These are phyloP conservation scores for Jaculus jaculus DNA, from an alignment of 2,113 vertebrate species.

Conservation along the genomic window DNA sequence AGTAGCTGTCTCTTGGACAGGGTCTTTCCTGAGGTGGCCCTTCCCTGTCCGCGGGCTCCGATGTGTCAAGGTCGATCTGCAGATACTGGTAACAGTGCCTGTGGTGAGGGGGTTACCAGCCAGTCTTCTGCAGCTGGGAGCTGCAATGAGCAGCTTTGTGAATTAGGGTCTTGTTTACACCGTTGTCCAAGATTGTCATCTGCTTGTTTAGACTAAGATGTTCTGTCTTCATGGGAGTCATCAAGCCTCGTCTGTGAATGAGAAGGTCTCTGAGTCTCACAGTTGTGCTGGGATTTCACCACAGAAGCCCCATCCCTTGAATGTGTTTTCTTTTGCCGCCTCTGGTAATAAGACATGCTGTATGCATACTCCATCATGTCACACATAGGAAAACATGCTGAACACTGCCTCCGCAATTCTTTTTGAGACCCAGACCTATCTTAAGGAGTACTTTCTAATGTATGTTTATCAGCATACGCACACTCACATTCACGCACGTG, in stretches of 20 bases:
- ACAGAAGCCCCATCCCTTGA: not conserved
- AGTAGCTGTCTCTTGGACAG: not conserved
- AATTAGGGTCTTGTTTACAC: constrained; percentile 75
- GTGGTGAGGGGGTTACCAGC: not conserved
- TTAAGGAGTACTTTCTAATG: not conserved
- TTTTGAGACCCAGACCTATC: not conserved
- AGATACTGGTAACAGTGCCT: not conserved
- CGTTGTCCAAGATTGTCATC: constrained; percentile 73
- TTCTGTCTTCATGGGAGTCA: constrained; percentile 54
- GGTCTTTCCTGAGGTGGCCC: not conserved
- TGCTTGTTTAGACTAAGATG: constrained; percentile 76
- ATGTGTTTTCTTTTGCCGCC: not conserved
- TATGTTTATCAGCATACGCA: not conserved
- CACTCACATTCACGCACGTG: not conserved
- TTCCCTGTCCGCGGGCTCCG: not conserved
- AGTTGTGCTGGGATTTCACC: constrained; percentile 62
- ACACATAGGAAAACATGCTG: not conserved
- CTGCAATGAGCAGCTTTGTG: constrained; percentile 68
- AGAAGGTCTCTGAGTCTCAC: constrained; percentile 67
- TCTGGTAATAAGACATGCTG: constrained; percentile 25
- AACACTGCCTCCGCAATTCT: not conserved
- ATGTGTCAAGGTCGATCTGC: not conserved
- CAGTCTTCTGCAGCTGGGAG: constrained; percentile 69
- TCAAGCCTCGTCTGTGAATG: constrained; percentile 68
- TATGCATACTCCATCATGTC: not conserved